phyloP scores from a whole-genome alignment of 2,888 invertebrate species.

The Marasmarcha lunaedactyla region DNA sequence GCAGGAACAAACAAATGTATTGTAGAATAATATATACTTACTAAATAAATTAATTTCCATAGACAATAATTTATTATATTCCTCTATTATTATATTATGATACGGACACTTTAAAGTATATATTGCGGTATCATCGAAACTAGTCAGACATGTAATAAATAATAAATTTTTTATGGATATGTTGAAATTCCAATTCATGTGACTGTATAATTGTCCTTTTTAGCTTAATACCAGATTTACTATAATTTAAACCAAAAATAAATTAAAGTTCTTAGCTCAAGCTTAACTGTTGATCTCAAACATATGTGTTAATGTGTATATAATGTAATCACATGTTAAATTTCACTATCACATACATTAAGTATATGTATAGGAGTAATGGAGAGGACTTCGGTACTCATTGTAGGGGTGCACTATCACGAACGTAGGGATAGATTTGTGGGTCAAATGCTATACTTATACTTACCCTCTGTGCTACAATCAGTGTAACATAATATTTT shows the following conservation, averaged over 20 bases:
- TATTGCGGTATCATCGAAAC: constrained; percentile 34
- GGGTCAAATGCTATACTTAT: constrained; percentile 52
- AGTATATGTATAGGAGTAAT: constrained; percentile 33
- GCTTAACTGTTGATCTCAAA: constrained; percentile 67
- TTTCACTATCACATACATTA: constrained; percentile 50
- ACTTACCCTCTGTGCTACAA: constrained; percentile 23
- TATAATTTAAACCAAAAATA: constrained; percentile 5
- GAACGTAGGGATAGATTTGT: constrained; percentile 54
- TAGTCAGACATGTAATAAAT: constrained; percentile 31
- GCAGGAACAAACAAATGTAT: too few relatives aligned
- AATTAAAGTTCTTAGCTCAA: constrained; percentile 37
- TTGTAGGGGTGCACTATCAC: constrained; percentile 61
- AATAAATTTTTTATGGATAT: not conserved
- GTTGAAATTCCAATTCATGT: constrained; percentile 4
- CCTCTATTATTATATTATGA: too few relatives aligned
- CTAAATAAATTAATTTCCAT: too few relatives aligned
- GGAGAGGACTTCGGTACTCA: constrained; percentile 46
- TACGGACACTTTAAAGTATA: not conserved
- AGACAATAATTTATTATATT: too few relatives aligned
- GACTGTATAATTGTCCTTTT: not conserved
- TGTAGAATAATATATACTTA: too few relatives aligned
- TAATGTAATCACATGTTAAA: constrained; percentile 68
- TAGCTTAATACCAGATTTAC: not conserved
- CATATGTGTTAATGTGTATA: constrained; percentile 60
- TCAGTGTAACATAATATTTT: constrained; percentile 25